These are phyloP conservation scores for Heteractis magnifica DNA, from an alignment of 92 coral and sea anemone species.

Conservation along the genomic window DNA sequence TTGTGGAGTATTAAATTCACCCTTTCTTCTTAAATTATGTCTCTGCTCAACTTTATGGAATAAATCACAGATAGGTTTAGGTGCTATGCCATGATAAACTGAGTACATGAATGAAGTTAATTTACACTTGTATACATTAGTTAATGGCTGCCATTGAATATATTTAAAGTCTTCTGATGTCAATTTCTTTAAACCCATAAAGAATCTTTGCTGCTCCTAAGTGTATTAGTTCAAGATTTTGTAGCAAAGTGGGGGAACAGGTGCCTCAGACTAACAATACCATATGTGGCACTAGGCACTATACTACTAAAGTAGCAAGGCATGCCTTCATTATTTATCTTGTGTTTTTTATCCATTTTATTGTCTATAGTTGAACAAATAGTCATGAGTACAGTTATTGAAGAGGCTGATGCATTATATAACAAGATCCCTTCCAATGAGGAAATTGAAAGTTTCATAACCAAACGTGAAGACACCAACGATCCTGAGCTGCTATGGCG, in stretches of 20 bases:
- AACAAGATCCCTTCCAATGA: conserved; percentile 25
- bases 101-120: conserved; percentile 21
- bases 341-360: no score
- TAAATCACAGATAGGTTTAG: conserved; percentile 6
- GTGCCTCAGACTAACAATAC: conserved; percentile 43
- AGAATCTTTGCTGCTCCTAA: conserved; percentile 28
- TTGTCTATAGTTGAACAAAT: no score
- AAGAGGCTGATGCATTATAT: conserved; percentile 32
- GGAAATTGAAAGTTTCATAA: conserved; percentile 25
- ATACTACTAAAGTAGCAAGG: conserved; percentile 22
- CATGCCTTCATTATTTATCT: no score
- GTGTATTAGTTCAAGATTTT: conserved; percentile 17
- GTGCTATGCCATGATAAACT: conserved; percentile 17
- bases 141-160: conserved; percentile 1
- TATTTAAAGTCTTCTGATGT: no score
- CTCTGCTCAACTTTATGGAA: conserved; percentile 17
- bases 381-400: conserved; percentile 10
- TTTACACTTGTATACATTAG: conserved; percentile 12
- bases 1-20: conserved; percentile 18
- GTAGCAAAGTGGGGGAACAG: conserved; percentile 27
- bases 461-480: conserved; percentile 14
- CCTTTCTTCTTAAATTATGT: conserved; percentile 21
- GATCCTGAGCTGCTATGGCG: conserved; percentile 43
- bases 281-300: conserved; percentile 29
- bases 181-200: background rate